A percentile compares a stretch with the other conserved stretches of the same genome.
phyloP scores from a whole-genome alignment of 2,888 invertebrate genomes.

The Cremastinae sp. region DNA sequence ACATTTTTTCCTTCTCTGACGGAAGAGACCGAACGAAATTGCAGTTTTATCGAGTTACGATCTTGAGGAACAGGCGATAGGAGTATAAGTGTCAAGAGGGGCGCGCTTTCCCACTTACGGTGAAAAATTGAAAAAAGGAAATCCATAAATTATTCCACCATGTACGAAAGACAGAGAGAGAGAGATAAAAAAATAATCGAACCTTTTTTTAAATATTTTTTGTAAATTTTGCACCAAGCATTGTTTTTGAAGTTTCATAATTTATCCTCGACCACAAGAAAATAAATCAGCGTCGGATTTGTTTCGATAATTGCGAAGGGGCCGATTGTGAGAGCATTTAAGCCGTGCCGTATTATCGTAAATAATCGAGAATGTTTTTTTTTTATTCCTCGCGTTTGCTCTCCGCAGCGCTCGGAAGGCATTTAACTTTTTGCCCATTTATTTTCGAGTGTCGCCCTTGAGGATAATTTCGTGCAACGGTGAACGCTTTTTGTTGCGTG shows the following conservation, averaged over 20 bases:
- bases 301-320: slow-evolving; percentile 18
- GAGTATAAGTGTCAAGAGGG: background rate
- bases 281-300: background rate
- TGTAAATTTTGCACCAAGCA: too few relatives aligned
- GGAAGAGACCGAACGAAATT: slow-evolving; percentile 12
- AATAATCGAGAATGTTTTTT: slow-evolving; percentile 25
- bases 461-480: slow-evolving; percentile 46
- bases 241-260: slow-evolving; percentile 26
- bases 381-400: slow-evolving; percentile 38
- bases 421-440: slow-evolving; percentile 12
- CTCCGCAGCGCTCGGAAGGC: background rate
- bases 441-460: slow-evolving; percentile 25
- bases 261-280: background rate
- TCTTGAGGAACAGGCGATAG: slow-evolving; percentile 19
- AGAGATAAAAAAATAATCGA: background rate
- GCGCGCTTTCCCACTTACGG: too few relatives aligned
- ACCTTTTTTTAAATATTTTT: background rate
- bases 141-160: too few relatives aligned
- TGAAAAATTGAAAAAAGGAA: too few relatives aligned
- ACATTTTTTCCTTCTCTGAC: background rate
- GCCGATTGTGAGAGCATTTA: background rate
- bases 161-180: background rate
- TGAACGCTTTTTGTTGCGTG: slow-evolving; percentile 49
- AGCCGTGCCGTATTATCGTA: slow-evolving; percentile 18
- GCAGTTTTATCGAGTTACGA: slow-evolving; percentile 19